Percentiles rank a stretch among this genome's conserved stretches.
Evolutionary conservation across 2,797 vertebrate genomes (phyloP).

Genomic region (Muraenolepis orangiensis): DNA sequence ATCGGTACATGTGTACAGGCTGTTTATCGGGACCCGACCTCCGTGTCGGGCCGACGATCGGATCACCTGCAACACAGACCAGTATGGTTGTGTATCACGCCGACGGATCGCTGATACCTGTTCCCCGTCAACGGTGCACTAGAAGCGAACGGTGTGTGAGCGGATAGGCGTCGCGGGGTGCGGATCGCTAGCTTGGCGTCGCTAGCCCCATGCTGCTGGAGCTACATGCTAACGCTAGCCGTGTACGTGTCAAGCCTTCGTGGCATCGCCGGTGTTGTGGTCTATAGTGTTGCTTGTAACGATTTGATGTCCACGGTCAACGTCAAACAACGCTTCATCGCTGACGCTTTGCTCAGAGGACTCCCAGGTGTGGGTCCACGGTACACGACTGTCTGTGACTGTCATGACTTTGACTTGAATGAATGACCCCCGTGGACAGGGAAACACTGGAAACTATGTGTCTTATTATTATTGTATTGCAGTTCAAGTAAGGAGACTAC

Average conservation of each 20-base stretch:
- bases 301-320: neutral
- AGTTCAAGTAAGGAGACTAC: neutral
- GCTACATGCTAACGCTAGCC: neutral
- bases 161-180: neutral
- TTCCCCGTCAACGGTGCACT: neutral
- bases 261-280: neutral
- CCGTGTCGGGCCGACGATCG: too few species aligned
- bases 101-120: neutral
- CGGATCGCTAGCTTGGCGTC: neutral
- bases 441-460: neutral
- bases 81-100: conserved; percentile 2
- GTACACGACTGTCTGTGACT: neutral
- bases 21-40: conserved; percentile 31
- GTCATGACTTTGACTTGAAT: neutral
- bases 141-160: neutral
- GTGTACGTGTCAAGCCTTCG: neutral
- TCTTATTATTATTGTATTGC: too few species aligned
- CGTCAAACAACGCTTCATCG: too few species aligned
- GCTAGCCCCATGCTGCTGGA: neutral
- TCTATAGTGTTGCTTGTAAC: neutral
- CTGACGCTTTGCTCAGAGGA: neutral
- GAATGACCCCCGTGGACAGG: neutral
- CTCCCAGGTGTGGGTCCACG: too few species aligned
- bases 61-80: neutral
- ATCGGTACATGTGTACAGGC: conserved; percentile 38